These are phyloP conservation scores for Netelia melanura DNA, from an alignment of 2,888 invertebrate genomes.

Conservation along the genomic window DNA sequence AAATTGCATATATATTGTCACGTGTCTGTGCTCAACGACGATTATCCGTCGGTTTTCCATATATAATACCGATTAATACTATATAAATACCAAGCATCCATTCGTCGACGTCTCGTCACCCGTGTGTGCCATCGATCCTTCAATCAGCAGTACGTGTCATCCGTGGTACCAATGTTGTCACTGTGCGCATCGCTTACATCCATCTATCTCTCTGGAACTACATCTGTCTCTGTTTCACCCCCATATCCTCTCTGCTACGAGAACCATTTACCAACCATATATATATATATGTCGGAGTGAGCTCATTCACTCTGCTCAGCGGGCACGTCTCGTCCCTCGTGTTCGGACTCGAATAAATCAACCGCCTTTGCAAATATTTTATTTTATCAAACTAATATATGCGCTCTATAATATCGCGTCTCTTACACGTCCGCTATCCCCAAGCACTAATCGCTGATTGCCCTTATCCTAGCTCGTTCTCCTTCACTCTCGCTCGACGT, in stretches of 20 bases:
- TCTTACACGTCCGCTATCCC: too few relatives aligned
- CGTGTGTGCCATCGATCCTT: constrained; percentile 64
- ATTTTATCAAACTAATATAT: too few relatives aligned
- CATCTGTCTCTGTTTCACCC: constrained; percentile 59
- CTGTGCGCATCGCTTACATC: constrained; percentile 71
- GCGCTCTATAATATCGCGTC: too few relatives aligned
- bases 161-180: constrained; percentile 68
- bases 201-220: constrained; percentile 55
- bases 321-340: too few relatives aligned
- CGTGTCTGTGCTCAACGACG: constrained; percentile 32
- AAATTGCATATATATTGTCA: constrained; percentile 63
- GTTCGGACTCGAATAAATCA: too few relatives aligned
- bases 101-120: constrained; percentile 43
- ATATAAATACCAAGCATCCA: constrained; percentile 29
- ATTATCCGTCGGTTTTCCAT: constrained; percentile 33
- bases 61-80: constrained; percentile 25
- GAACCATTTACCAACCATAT: constrained; percentile 41
- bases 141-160: constrained; percentile 72
- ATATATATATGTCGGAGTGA: background rate
- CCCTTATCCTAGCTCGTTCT: too few relatives aligned
- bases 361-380: too few relatives aligned
- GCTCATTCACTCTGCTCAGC: too few relatives aligned
- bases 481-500: too few relatives aligned
- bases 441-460: too few relatives aligned
- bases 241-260: too few relatives aligned